Conservation (phyloP, 2,113 vertebrate genomes). For the Elachura formosa region DNA sequence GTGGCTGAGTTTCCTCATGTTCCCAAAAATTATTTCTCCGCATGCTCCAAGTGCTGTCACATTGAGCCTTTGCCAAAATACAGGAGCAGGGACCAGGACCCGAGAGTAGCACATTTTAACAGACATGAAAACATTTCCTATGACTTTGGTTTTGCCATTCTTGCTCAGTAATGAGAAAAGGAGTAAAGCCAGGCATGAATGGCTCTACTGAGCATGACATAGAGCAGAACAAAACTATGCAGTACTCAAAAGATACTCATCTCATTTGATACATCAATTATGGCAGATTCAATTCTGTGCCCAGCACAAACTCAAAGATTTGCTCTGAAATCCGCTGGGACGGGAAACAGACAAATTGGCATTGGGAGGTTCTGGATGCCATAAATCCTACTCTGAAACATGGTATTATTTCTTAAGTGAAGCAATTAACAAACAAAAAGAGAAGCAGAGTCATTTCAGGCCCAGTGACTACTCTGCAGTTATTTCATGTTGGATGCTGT, state of each 20-base stretch:
- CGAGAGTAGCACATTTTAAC: background rate
- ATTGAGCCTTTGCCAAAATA: background rate
- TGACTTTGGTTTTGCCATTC: background rate
- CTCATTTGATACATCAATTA: background rate
- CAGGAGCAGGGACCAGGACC: fast-evolving
- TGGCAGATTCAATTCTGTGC: background rate
- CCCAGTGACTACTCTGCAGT: background rate
- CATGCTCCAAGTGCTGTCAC: background rate
- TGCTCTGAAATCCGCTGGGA: background rate
- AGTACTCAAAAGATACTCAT: background rate
- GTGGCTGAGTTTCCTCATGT: background rate
- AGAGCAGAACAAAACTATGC: background rate
- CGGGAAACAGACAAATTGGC: background rate
- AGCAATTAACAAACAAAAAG: background rate
- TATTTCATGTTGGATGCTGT: background rate
- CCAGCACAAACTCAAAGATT: background rate
- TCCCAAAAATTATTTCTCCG: background rate
- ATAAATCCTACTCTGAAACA: background rate
- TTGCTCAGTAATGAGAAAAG: background rate
- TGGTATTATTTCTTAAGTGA: background rate
- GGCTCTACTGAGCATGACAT: background rate
- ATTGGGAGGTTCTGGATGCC: background rate
- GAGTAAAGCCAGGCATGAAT: background rate
- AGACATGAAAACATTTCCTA: background rate
- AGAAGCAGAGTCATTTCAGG: background rate